phyloP scores from a whole-genome alignment of 2,113 vertebrate species.

The Macaca nemestrina region DNA sequence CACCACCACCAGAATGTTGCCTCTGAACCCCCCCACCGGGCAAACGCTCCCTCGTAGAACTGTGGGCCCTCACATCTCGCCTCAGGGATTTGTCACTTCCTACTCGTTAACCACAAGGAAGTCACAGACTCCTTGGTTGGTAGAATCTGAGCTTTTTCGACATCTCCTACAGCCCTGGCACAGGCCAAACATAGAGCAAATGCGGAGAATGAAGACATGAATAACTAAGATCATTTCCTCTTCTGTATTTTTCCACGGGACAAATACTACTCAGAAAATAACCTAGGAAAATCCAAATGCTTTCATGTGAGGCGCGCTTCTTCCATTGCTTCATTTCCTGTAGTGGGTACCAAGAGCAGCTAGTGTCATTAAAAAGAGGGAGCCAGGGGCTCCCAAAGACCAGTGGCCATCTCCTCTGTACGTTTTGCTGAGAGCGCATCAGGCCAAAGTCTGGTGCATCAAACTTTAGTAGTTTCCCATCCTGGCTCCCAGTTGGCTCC shows the following conservation, averaged over 20 bases:
- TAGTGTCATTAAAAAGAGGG: neutral
- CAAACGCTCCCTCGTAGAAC: neutral
- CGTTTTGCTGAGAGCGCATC: neutral
- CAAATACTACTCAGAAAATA: neutral
- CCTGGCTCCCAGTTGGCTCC: constrained; percentile 40
- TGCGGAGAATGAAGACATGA: neutral
- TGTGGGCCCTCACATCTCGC: neutral
- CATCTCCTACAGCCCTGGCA: neutral
- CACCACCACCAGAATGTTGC: neutral
- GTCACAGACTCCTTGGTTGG: neutral
- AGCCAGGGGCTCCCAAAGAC: neutral
- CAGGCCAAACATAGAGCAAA: neutral
- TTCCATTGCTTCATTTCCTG: neutral
- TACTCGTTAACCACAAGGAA: neutral
- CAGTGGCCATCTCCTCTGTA: neutral
- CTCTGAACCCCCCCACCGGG: neutral
- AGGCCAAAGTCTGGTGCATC: neutral
- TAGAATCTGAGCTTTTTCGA: neutral
- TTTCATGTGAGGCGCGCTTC: neutral
- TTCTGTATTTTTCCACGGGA: neutral
- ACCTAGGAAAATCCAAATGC: neutral
- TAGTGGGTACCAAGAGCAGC: neutral
- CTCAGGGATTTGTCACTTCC: neutral
- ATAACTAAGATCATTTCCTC: neutral
- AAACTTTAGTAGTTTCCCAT: neutral